Evolutionary conservation across 2,113 vertebrate genomes (phyloP).

Genomic region (Agelaius tricolor): DNA sequence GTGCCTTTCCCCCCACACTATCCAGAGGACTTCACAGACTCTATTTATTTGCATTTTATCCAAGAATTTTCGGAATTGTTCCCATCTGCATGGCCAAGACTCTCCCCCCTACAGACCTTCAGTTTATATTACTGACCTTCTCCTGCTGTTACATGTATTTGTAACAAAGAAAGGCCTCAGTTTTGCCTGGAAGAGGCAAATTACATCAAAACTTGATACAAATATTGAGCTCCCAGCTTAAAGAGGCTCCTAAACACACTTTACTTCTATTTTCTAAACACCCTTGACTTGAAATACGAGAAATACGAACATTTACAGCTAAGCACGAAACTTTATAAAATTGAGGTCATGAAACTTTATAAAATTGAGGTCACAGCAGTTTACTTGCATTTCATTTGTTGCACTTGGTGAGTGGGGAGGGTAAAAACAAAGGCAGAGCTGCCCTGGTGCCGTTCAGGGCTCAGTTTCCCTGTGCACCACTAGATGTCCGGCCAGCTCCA

Average conservation of each 20-base stretch:
- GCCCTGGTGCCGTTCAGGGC: not conserved
- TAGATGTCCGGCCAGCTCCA: slow-evolving; percentile 41
- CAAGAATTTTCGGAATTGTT: not conserved
- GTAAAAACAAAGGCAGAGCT: not conserved
- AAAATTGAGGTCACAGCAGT: not conserved
- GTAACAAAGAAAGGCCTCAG: not conserved
- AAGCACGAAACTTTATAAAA: not conserved
- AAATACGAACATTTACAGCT: not conserved
- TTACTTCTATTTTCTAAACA: not conserved
- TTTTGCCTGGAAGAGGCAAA: not conserved
- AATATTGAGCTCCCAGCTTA: not conserved
- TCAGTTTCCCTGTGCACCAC: slow-evolving; percentile 10
- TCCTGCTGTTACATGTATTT: not conserved
- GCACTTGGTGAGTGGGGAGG: not conserved
- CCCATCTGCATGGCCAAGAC: not conserved
- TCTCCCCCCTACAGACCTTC: not conserved
- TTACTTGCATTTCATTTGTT: not conserved
- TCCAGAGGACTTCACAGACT: not conserved
- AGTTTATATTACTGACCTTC: not conserved
- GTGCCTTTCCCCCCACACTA: not conserved
- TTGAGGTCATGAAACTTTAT: not conserved
- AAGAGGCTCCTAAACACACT: not conserved
- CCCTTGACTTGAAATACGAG: not conserved
- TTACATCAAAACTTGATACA: not conserved
- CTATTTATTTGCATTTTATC: not conserved